Evolutionary conservation across 2,113 vertebrate species (phyloP).

Genomic region (Willisornis vidua): DNA sequence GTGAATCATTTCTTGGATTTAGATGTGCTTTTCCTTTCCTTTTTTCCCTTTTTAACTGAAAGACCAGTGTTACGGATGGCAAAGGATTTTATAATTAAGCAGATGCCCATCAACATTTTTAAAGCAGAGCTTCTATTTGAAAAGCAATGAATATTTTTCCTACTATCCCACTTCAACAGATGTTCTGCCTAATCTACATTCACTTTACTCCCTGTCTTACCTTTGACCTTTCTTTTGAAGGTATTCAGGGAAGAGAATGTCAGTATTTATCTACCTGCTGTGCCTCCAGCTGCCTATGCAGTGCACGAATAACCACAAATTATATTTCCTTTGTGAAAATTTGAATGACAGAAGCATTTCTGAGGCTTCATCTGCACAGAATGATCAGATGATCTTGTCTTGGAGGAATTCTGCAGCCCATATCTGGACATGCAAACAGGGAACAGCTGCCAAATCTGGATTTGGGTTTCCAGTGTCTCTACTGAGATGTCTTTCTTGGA

Average conservation of each 20-base stretch:
- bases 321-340: slow-evolving; percentile 77
- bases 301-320: slow-evolving; percentile 72
- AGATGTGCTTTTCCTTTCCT: slow-evolving; percentile 1
- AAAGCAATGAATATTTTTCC: slow-evolving; percentile 64
- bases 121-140: slow-evolving; percentile 44
- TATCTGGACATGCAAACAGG: slow-evolving; percentile 64
- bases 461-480: slow-evolving; percentile 21
- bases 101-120: slow-evolving; percentile 51
- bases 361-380: slow-evolving; percentile 50
- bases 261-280: slow-evolving; percentile 84
- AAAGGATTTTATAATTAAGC: slow-evolving; percentile 61
- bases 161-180: slow-evolving; percentile 70
- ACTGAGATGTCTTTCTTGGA: slow-evolving; percentile 11
- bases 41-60: background rate
- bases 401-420: slow-evolving; percentile 53
- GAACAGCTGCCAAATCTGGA: slow-evolving; percentile 68
- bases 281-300: slow-evolving; percentile 79
- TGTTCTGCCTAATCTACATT: slow-evolving; percentile 77
- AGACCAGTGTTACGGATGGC: background rate
- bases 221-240: slow-evolving; percentile 80
- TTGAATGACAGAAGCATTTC: slow-evolving; percentile 77
- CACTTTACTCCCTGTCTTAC: slow-evolving; percentile 72
- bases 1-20: slow-evolving; percentile 14
- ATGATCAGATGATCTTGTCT: slow-evolving; percentile 66
- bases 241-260: slow-evolving; percentile 75